Conservation (phyloP, 2,888 invertebrate species). For the Macrophya alboannulata region DNA sequence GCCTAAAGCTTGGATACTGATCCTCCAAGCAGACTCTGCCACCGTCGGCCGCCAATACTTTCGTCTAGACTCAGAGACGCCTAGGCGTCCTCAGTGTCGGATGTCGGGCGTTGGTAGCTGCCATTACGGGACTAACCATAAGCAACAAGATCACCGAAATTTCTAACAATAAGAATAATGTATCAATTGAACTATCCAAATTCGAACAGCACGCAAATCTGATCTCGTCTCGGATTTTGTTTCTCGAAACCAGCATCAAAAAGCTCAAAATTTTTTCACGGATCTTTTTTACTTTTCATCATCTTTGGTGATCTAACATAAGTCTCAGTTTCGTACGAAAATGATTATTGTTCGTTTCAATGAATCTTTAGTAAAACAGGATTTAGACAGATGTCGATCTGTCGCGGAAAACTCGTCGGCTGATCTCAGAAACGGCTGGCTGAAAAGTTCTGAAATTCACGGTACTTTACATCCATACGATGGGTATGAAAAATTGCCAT, state of each 20-base stretch:
- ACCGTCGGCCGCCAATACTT: constrained; percentile 57
- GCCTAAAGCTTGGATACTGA: constrained; percentile 52
- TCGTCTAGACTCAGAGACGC: constrained; percentile 57
- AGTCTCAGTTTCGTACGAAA: no score
- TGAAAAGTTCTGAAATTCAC: no score
- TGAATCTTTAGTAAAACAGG: no score
- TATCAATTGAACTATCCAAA: not conserved
- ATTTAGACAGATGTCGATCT: no score
- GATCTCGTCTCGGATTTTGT: not conserved
- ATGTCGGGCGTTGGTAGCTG: constrained; percentile 45
- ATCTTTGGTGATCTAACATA: no score
- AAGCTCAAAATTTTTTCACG: not conserved
- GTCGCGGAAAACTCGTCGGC: no score
- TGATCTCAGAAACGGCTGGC: no score
- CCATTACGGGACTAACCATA: constrained; percentile 46
- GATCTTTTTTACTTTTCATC: not conserved
- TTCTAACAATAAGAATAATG: not conserved
- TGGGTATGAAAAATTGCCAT: no score
- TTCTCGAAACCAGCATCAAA: not conserved
- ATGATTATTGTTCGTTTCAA: no score
- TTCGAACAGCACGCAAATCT: not conserved
- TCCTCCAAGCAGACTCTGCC: constrained; percentile 50
- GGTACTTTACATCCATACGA: no score
- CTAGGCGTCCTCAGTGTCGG: constrained; percentile 55
- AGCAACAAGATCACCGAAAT: constrained; percentile 24